Percentiles rank a stretch among this genome's conserved stretches.
These are phyloP conservation scores for Lasioglossum albipes DNA, from an alignment of 1,140 invertebrate genomes.

Conservation along the genomic window DNA sequence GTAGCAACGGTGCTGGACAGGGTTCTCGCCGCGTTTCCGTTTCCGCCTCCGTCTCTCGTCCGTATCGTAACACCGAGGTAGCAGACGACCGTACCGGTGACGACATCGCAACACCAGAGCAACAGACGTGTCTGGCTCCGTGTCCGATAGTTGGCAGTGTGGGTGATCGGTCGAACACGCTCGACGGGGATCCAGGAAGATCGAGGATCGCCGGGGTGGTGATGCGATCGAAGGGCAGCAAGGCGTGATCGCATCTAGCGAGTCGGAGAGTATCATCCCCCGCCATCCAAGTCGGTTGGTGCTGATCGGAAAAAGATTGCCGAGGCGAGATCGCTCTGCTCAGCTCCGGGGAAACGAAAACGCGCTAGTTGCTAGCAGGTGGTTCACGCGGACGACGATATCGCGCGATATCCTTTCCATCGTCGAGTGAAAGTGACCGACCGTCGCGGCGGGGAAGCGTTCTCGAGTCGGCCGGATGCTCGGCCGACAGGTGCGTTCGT, in stretches of 20 bases:
- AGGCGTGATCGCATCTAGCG: background rate
- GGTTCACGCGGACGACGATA: background rate
- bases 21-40: constrained; percentile 8
- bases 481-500: constrained; percentile 41
- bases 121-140: background rate
- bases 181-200: too few relatives aligned
- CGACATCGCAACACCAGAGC: constrained; percentile 1
- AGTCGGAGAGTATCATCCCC: too few relatives aligned
- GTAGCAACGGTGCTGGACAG: constrained; percentile 47
- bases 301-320: background rate
- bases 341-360: background rate
- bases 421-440: constrained; percentile 56
- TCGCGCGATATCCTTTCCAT: constrained; percentile 12
- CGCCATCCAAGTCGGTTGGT: too few relatives aligned
- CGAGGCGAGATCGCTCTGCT: background rate
- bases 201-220: background rate
- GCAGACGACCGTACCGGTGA: background rate
- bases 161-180: too few relatives aligned
- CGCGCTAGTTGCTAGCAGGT: constrained; percentile 8
- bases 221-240: background rate
- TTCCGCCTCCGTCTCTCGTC: constrained; percentile 3
- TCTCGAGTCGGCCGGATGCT: constrained; percentile 41
- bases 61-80: background rate
- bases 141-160: background rate
- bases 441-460: constrained; percentile 11